These are phyloP conservation scores for Drosophila simulans DNA, from an alignment of 1,140 invertebrate genomes.

Conservation along the genomic window DNA sequence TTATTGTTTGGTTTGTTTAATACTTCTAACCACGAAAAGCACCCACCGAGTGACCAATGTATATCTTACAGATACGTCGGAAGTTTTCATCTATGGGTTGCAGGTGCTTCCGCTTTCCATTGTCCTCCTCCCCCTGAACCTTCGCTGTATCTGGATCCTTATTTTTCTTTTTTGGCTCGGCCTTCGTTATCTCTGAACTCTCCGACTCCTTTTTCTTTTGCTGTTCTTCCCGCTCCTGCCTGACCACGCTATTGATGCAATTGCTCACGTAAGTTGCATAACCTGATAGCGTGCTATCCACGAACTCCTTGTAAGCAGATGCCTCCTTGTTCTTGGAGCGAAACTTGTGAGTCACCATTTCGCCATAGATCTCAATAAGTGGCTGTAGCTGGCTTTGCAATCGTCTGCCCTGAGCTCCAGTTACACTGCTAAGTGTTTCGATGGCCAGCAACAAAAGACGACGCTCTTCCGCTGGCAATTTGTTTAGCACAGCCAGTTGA, in stretches of 20 bases:
- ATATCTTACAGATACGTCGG: conserved; percentile 77
- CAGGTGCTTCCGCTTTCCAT: neutral
- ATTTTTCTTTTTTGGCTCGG: neutral
- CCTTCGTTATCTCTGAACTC: neutral
- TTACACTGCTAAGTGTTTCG: conserved; percentile 53
- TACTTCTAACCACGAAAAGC: neutral
- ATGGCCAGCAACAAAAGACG: conserved; percentile 70
- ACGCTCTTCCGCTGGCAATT: conserved; percentile 18
- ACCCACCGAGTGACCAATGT: conserved; percentile 77
- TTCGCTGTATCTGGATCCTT: conserved; percentile 9
- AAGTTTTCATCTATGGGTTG: conserved; percentile 68
- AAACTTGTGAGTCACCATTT: conserved; percentile 61
- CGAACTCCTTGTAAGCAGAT: conserved; percentile 50
- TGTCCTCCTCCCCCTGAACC: conserved; percentile 1
- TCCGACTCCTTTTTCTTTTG: conserved; percentile 10
- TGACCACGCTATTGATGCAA: conserved; percentile 55
- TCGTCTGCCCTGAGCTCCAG: conserved; percentile 43
- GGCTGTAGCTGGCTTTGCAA: conserved; percentile 64
- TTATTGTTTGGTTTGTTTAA: neutral
- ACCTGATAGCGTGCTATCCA: conserved; percentile 52
- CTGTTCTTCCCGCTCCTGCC: conserved; percentile 21
- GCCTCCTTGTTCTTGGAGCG: conserved; percentile 54
- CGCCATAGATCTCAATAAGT: conserved; percentile 64
- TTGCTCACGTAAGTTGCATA: conserved; percentile 59
- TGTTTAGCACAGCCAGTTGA: conserved; percentile 11